Evolutionary conservation across 1,140 invertebrate species (phyloP).

Genomic region (Heliconius hermathena): DNA sequence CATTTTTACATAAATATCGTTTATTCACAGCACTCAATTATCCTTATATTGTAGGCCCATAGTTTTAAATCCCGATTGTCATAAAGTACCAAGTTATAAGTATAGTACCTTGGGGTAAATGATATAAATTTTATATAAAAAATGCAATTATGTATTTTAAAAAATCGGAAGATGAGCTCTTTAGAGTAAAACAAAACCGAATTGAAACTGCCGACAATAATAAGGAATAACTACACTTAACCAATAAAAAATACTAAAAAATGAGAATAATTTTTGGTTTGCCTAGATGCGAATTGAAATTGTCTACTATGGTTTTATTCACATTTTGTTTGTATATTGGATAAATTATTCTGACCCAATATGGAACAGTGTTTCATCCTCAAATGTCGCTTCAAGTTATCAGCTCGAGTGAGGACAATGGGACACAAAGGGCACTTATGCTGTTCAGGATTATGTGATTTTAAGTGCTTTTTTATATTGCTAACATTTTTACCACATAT

Average conservation of each 20-base stretch:
- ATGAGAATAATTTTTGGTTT: slow-evolving; percentile 34
- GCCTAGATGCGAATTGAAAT: slow-evolving; percentile 31
- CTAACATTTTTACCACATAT: slow-evolving; percentile 87
- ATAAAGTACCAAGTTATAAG: not conserved
- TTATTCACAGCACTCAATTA: slow-evolving; percentile 12
- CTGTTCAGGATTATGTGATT: slow-evolving; percentile 86
- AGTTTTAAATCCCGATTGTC: not conserved
- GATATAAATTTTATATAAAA: not conserved
- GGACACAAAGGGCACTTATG: slow-evolving; percentile 87
- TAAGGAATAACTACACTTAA: not conserved
- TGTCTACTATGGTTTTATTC: slow-evolving; percentile 28
- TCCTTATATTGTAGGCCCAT: not conserved
- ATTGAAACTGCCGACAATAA: not conserved
- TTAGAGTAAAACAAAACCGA: not conserved
- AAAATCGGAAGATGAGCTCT: not conserved
- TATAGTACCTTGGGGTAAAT: not conserved
- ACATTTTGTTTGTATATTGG: slow-evolving; percentile 70
- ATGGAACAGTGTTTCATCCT: slow-evolving; percentile 85
- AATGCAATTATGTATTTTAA: not conserved
- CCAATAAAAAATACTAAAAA: not conserved
- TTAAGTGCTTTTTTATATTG: slow-evolving; percentile 88
- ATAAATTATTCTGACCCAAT: slow-evolving; percentile 57
- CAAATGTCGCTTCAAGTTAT: slow-evolving; percentile 87
- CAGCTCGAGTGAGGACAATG: slow-evolving; percentile 86
- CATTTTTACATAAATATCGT: slow-evolving; percentile 7